A percentile compares a stretch with the other conserved stretches of the same genome.
These are phyloP conservation scores for Montipora efflorescens DNA, from an alignment of 64 coral and sea anemone genomes.

Conservation along the genomic window DNA sequence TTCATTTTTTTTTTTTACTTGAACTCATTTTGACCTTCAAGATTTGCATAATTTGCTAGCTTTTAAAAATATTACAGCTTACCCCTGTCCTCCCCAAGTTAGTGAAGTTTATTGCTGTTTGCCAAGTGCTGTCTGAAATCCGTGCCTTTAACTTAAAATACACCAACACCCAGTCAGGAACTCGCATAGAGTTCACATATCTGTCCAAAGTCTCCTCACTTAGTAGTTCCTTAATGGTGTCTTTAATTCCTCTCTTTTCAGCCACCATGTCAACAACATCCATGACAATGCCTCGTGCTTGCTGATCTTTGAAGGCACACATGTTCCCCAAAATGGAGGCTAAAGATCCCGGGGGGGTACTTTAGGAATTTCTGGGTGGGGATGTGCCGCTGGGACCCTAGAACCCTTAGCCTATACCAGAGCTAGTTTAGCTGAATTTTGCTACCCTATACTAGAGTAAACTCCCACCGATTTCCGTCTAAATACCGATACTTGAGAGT, in stretches of 20 bases:
- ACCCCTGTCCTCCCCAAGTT: constrained; percentile 45
- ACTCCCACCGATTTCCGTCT: no score
- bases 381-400: no score
- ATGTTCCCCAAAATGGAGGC: constrained; percentile 41
- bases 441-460: no score
- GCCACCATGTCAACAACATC: constrained; percentile 45
- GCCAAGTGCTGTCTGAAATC: constrained; percentile 31
- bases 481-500: no score
- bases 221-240: constrained; percentile 28
- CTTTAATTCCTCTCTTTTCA: constrained; percentile 38
- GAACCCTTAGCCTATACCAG: no score
- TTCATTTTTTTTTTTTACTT: no score
- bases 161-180: constrained; percentile 65
- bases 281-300: constrained; percentile 58
- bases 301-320: constrained; percentile 59
- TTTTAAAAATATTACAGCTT: neutral
- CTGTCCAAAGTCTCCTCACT: neutral
- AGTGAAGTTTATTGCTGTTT: constrained; percentile 20
- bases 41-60: no score
- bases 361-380: no score
- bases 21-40: no score
- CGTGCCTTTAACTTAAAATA: constrained; percentile 66
- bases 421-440: no score
- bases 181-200: constrained; percentile 26
- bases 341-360: no score